Conservation (phyloP, 2,888 invertebrate species). For the Eustalomyia histrio region DNA sequence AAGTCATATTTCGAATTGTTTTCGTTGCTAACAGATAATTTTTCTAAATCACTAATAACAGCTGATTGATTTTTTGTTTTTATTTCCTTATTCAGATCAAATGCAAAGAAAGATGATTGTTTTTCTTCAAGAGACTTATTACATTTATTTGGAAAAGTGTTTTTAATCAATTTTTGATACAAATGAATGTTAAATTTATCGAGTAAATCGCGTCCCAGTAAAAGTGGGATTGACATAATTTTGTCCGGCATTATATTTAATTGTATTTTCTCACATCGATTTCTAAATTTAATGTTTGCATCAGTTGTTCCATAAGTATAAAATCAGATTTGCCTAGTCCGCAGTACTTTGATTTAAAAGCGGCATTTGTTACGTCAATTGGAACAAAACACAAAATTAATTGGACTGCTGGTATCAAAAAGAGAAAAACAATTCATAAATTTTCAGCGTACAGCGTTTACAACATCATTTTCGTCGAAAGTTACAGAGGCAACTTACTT, state of each 20-base stretch:
- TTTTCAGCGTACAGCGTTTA: slow-evolving; percentile 45
- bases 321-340: slow-evolving; percentile 17
- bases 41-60: slow-evolving; percentile 13
- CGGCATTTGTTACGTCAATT: slow-evolving; percentile 7
- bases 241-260: slow-evolving; percentile 41
- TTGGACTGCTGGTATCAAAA: slow-evolving; percentile 55
- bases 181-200: no score
- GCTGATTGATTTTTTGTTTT: slow-evolving; percentile 22
- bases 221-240: no score
- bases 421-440: slow-evolving; percentile 49
- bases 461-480: neutral
- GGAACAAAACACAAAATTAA: slow-evolving; percentile 46
- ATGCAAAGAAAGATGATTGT: slow-evolving; percentile 15
- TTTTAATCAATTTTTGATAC: slow-evolving; percentile 14
- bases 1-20: no score
- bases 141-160: slow-evolving; percentile 18
- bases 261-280: slow-evolving; percentile 7
- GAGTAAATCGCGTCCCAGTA: no score
- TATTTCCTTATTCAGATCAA: neutral
- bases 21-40: no score
- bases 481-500: slow-evolving; percentile 11
- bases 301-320: slow-evolving; percentile 35
- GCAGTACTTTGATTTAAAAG: slow-evolving; percentile 14
- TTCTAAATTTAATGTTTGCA: slow-evolving; percentile 42
- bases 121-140: slow-evolving; percentile 5